Evolutionary conservation across 2,797 vertebrate species (phyloP), one percentile per base, ranked within the genome.

Genomic region (Cygnus olor): DNA sequence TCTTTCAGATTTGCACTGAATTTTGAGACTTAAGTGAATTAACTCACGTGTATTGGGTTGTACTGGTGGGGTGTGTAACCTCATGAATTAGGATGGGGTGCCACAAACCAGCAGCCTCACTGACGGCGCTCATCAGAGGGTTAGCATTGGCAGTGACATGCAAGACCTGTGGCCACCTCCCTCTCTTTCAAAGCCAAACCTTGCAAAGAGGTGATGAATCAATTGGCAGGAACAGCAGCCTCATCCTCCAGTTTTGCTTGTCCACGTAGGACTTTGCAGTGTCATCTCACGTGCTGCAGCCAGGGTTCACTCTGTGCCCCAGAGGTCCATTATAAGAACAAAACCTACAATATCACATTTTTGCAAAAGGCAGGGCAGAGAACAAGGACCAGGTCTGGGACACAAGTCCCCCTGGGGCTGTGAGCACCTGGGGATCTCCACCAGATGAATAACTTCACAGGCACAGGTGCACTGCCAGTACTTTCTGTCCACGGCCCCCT

Each of bases 291-390:
- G 0, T 36, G n/a, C 16, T 40, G 9, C 69, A 73, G 44, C 3
- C 6, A 7, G 40, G 17, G 13, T 30, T 40, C 3, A 0, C 36
- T 40, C 51, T 34, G 51, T 69, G 12, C 56, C 44, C 30, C 30
- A 53, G 17, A 34, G 7, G 25, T 36, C 40, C 30, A 13, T 73
- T 51, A 57, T 51, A 60, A 84, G 85, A 79, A 47, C 27, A 68
- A 94, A 85, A 51, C 9, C 38, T 2, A 44, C 93, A 89, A n/a
- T 32, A 70, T 3, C 10, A 3, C 14, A 5, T 28, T 66, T 84
- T 77, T 11, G 5, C 68, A 54, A 63, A 51, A 6, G 0, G 32
- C 19, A 54, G 32, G 11, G 56, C 0, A 0, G 9, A 11, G 77
- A 49, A 38, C 8, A 57, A 51, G 15, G 7, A 25, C 18, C 14